These are phyloP conservation scores for Phaetusa simplex DNA, from an alignment of 2,113 vertebrate genomes.

Conservation along the genomic window DNA sequence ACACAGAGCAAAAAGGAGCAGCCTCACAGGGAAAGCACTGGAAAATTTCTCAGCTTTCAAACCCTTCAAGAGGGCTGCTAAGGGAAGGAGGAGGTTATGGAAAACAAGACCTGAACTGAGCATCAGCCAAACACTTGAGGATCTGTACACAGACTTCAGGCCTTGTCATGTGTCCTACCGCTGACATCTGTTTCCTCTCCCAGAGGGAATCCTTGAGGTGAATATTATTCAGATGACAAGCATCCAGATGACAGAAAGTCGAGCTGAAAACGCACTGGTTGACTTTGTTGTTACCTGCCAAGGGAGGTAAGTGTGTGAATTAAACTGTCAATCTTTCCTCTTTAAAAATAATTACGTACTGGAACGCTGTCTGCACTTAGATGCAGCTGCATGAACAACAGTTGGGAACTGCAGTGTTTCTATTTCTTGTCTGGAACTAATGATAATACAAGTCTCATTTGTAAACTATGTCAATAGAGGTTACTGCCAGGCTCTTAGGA, in stretches of 20 bases:
- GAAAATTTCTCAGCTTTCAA: slow-evolving; percentile 11
- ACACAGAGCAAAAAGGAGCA: neutral
- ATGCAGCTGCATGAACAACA: neutral
- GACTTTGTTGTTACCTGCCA: slow-evolving; percentile 89
- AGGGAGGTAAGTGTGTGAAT: slow-evolving; percentile 81
- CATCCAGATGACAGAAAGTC: slow-evolving; percentile 69
- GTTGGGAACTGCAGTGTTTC: neutral
- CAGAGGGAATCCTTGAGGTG: slow-evolving; percentile 81
- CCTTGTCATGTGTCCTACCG: neutral
- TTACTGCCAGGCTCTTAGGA: neutral
- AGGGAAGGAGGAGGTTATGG: neutral
- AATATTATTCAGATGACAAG: slow-evolving; percentile 74
- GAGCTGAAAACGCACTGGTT: slow-evolving; percentile 78
- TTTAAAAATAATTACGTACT: slow-evolving; percentile 14
- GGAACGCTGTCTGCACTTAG: neutral
- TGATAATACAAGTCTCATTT: slow-evolving; percentile 5
- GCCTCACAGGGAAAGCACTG: neutral
- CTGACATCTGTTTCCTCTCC: slow-evolving; percentile 36
- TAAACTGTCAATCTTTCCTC: neutral
- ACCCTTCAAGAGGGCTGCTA: neutral
- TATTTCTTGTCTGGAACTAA: neutral
- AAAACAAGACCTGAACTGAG: slow-evolving; percentile 25
- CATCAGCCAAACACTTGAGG: neutral
- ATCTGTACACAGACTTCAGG: slow-evolving; percentile 6
- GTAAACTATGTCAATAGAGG: neutral